Base-by-base conservation (phyloP, 1,140 invertebrate genomes). In the Zaprionus gabonicus region DNA sequence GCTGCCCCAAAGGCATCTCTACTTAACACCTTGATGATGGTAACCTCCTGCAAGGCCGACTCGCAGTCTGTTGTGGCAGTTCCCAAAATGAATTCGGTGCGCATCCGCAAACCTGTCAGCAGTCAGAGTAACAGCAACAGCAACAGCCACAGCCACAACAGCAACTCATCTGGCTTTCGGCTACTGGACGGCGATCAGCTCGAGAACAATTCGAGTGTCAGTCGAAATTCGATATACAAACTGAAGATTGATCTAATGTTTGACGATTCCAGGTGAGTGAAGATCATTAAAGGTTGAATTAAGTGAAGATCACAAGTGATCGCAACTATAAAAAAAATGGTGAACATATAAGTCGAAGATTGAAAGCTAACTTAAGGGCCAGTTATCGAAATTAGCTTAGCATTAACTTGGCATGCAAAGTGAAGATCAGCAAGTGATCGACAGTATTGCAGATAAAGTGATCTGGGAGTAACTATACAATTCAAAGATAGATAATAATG, bases 191-290 rank as follows among this genome's bases (percentile, higher is more conserved):
- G 78, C 71, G 84, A 93, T 77, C 92, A 93, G 81, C 93, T 94
- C 76, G 94, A 94, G 69, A 91, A 93, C 9, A 92, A 93, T 62
- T 94, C 93, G 64, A 94, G 95, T 79, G 94, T 95, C 78, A 95
- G 95, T 76, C 94, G 94, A 62, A 93, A 94, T 66, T 95, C 95
- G n/a, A 94, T 95, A 53, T 96, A 96, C 93, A 97, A 96, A 93
- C 95, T 96, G 81, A 95, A 96, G 91, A 98, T 97, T 80, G 97
- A 97, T 93, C 95, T 96, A 4, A 95, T 97, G 87, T 97, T 97
- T 91, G 96, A 96, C 76, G 96, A 97, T 78, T 93, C 94, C 64
- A 94, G 94, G 73, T 91, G 91, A 77, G 93, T 91, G 7, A 3
- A 31, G 53, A 51, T 13, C n/a, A n/a, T n/a, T n/a, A n/a, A n/a